Evolutionary conservation across 2,797 vertebrate genomes (phyloP).

Genomic region (Lepidocolaptes lacrymiger): DNA sequence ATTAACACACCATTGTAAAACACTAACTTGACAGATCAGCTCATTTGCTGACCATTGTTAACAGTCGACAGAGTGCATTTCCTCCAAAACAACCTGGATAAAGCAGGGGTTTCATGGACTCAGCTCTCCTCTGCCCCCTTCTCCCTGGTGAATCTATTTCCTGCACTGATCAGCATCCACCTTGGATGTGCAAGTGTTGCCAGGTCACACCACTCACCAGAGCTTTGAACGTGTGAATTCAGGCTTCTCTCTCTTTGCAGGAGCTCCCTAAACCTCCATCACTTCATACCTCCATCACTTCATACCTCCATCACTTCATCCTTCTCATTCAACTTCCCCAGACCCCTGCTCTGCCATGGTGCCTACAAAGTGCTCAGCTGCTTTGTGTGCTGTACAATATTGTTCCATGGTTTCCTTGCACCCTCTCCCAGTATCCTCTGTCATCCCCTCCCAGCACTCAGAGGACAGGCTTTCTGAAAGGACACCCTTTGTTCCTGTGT

Average conservation of each 20-base stretch:
- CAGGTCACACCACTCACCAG: neutral
- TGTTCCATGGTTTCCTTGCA: neutral
- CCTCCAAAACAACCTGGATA: neutral
- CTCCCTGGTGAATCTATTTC: neutral
- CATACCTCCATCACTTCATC: neutral
- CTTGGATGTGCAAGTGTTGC: neutral
- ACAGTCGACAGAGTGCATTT: neutral
- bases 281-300: neutral
- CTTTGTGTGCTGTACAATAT: neutral
- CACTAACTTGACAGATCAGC: neutral
- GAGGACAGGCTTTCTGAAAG: neutral
- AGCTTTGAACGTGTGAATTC: neutral
- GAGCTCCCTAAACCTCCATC: neutral
- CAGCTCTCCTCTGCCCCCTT: neutral
- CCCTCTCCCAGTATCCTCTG: neutral
- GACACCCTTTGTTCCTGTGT: neutral
- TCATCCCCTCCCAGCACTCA: fast-evolving
- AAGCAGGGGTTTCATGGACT: neutral
- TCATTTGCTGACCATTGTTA: neutral
- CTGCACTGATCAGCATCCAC: neutral
- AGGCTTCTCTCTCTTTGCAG: neutral
- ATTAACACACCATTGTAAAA: neutral
- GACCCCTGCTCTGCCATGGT: neutral
- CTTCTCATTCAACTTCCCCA: neutral
- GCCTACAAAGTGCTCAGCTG: neutral